A percentile compares a stretch with the other conserved stretches of the same genome.
These are phyloP conservation scores for Cephalotes varians DNA, from an alignment of 2,888 invertebrate genomes.

Conservation along the genomic window DNA sequence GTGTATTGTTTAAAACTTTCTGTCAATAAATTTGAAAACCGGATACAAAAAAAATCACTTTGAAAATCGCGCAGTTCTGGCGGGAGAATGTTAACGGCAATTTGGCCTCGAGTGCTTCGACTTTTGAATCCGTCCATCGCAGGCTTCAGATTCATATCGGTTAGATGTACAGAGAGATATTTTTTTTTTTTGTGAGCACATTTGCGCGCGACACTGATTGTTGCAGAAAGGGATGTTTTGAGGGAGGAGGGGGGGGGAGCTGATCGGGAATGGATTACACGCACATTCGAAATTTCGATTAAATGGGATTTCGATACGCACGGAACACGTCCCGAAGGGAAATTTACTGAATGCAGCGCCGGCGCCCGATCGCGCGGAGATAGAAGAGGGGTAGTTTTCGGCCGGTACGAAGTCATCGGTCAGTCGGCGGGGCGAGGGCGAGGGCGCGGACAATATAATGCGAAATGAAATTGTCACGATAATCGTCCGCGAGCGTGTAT, in stretches of 20 bases:
- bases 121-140: conserved; percentile 50
- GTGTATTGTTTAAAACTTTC: conserved; percentile 40
- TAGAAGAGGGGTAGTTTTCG: conserved; percentile 65
- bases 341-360: conserved; percentile 76
- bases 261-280: conserved; percentile 39
- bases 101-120: conserved; percentile 49
- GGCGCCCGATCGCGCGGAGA: conserved; percentile 45
- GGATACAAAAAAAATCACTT: conserved; percentile 40
- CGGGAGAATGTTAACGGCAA: conserved; percentile 31
- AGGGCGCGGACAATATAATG: conserved; percentile 71
- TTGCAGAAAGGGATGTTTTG: conserved; percentile 16
- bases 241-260: neutral
- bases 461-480: conserved; percentile 82
- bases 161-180: conserved; percentile 9
- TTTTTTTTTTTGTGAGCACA: conserved; percentile 35
- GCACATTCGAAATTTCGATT: conserved; percentile 78
- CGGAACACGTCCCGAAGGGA: conserved; percentile 78
- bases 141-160: conserved; percentile 24
- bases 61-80: conserved; percentile 35
- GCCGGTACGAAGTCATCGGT: conserved; percentile 70
- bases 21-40: conserved; percentile 37
- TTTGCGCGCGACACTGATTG: conserved; percentile 48
- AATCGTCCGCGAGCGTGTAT: conserved; percentile 75
- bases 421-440: neutral
- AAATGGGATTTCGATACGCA: conserved; percentile 81